These are phyloP conservation scores for Cepphus grylle DNA, from an alignment of 2,113 vertebrate genomes.

Conservation along the genomic window DNA sequence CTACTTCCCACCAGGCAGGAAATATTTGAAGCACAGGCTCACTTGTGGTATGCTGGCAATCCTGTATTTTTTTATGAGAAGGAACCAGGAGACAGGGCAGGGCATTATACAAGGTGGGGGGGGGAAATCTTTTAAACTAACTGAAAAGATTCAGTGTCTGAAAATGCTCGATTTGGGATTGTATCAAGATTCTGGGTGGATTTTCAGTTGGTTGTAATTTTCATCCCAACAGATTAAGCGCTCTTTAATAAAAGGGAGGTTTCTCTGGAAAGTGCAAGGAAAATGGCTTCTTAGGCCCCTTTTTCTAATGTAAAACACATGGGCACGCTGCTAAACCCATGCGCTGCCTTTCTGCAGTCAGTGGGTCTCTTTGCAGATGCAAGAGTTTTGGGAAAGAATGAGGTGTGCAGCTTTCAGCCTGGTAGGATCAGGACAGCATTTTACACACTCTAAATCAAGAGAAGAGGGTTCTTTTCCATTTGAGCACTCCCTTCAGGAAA, in stretches of 20 bases:
- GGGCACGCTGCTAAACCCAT: not conserved
- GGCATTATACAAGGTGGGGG: not conserved
- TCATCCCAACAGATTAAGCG: not conserved
- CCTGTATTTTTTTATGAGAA: not conserved
- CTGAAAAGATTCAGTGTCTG: not conserved
- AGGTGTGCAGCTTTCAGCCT: slow-evolving; percentile 7
- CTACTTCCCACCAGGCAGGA: slow-evolving; percentile 27
- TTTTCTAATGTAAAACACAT: slow-evolving; percentile 31
- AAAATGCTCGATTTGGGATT: not conserved
- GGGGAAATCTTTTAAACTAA: not conserved
- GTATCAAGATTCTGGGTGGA: not conserved
- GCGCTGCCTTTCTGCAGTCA: not conserved
- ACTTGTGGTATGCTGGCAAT: not conserved
- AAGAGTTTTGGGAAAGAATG: slow-evolving; percentile 19
- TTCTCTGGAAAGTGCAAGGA: slow-evolving; percentile 7
- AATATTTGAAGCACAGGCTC: slow-evolving; percentile 15
- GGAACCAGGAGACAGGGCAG: not conserved
- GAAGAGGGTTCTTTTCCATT: slow-evolving; percentile 18
- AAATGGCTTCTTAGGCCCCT: slow-evolving; percentile 21
- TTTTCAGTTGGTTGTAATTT: slow-evolving; percentile 23
- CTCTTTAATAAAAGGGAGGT: not conserved
- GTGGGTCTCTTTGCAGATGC: not conserved
- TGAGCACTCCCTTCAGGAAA: slow-evolving; percentile 40
- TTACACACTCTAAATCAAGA: slow-evolving; percentile 36
- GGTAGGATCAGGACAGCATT: slow-evolving; percentile 22